Base-by-base conservation (phyloP, 2,797 vertebrate species). In the Melanotaenia parkinsoni region DNA sequence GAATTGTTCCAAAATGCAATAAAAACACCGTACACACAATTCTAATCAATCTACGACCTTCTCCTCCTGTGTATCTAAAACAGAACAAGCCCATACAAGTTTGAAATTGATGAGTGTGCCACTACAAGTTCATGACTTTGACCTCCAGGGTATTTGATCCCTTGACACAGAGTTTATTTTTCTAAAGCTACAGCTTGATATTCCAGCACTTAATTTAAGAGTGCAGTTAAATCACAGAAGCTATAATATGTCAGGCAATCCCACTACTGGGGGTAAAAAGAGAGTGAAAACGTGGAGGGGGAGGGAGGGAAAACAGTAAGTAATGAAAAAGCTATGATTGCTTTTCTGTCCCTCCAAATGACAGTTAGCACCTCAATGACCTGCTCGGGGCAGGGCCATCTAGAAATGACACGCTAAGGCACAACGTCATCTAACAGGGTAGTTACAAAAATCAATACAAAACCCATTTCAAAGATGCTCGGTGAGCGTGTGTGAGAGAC, bases 361-460 rank as follows among this genome's bases (percentile, higher is more conserved):
- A 99, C 97, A 99, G 97, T 98, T 98, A 99, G 98, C 97, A 99
- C 97, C 97, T 98, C 97, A 96, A 97, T 98, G 97, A 98, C 97
- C 97, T 96, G 97, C 97, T 99, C 94, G 96, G 86, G 98, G 97
- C 97, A 84, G 96, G 95, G 94, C 95, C 88, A 96, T 97, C 97
- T 96, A 95, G 95, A 96, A 97, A 97, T 96, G 96, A 98, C 97
- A 98, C 96, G 95, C 96, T 97, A 96, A 98, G 97, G 96, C 95
- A 98, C 97, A 98, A 98, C 97, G 96, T 98, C 97, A 98, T 96
- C 97, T 98, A 98, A 98, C 97, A 97, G 97, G 95, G 96, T 97
- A 97, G 97, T 98, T 98, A 98, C 97, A 97, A 97, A 99, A 99
- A 99, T 99, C 97, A 99, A 99, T 99, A 99, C 96, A 98, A 99